phyloP scores from a whole-genome alignment of 2,797 vertebrate species.

The Argya squamiceps region DNA sequence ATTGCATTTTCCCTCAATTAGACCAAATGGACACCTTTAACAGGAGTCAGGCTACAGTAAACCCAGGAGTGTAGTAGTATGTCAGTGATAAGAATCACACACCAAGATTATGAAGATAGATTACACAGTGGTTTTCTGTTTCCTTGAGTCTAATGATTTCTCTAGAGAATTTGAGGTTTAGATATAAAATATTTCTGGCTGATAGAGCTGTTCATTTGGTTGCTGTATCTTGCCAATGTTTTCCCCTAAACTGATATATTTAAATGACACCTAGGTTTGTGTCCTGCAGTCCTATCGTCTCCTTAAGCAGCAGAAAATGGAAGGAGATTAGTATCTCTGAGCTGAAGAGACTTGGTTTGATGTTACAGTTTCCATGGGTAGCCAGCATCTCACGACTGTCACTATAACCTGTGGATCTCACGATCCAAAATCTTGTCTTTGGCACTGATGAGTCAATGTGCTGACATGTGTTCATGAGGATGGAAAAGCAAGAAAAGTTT shows the following conservation, averaged over 20 bases:
- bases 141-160: background rate
- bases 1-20: background rate
- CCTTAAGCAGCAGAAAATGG: background rate
- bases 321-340: background rate
- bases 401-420: background rate
- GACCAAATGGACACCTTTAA: background rate
- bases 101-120: constrained; percentile 21
- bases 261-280: background rate
- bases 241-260: background rate
- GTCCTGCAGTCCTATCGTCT: background rate
- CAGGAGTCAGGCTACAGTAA: background rate
- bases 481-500: background rate
- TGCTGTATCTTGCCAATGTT: background rate
- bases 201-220: background rate
- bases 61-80: background rate
- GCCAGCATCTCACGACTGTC: background rate
- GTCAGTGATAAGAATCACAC: constrained; percentile 1
- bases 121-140: background rate
- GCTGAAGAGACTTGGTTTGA: background rate
- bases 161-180: background rate
- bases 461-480: background rate
- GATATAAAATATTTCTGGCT: background rate
- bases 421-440: background rate
- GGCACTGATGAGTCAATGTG: background rate
- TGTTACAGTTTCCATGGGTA: background rate